Evolutionary conservation across 92 coral and sea anemone species (phyloP).

Genomic region (Actinostola sp.): DNA sequence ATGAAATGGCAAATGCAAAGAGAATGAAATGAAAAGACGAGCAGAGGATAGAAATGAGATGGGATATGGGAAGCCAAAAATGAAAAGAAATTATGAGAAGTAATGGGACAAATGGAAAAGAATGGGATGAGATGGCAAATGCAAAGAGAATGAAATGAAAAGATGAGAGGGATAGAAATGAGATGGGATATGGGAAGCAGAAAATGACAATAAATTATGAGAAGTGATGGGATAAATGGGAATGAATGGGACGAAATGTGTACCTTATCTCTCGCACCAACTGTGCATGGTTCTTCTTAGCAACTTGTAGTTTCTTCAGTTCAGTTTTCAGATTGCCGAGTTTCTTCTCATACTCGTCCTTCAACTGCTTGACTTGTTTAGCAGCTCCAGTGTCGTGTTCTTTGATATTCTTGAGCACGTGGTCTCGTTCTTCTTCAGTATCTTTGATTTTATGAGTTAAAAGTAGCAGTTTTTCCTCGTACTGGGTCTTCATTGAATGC

Average conservation of each 20-base stretch:
- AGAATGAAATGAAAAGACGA: no score
- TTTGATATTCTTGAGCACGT: constrained; percentile 68
- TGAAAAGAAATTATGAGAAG: no score
- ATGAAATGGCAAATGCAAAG: no score
- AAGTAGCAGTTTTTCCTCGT: constrained; percentile 87
- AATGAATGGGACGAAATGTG: neutral
- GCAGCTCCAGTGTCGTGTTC: constrained; percentile 78
- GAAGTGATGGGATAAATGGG: no score
- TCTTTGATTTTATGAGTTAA: constrained; percentile 87
- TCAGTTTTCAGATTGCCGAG: constrained; percentile 76
- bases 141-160: no score
- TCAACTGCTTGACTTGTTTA: constrained; percentile 71
- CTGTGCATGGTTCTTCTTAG: constrained; percentile 90
- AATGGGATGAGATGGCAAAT: no score
- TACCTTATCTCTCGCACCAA: constrained; percentile 86
- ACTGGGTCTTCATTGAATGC: constrained; percentile 79
- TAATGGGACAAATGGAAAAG: no score
- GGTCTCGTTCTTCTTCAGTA: constrained; percentile 92
- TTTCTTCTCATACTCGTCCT: constrained; percentile 87
- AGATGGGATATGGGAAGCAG: no score
- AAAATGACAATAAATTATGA: no score
- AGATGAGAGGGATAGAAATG: no score
- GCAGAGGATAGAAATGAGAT: no score
- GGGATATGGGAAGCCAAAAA: no score
- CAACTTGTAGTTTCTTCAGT: constrained; percentile 87